These are phyloP conservation scores for Serinus canaria DNA, from an alignment of 2,113 vertebrate genomes.

Conservation along the genomic window DNA sequence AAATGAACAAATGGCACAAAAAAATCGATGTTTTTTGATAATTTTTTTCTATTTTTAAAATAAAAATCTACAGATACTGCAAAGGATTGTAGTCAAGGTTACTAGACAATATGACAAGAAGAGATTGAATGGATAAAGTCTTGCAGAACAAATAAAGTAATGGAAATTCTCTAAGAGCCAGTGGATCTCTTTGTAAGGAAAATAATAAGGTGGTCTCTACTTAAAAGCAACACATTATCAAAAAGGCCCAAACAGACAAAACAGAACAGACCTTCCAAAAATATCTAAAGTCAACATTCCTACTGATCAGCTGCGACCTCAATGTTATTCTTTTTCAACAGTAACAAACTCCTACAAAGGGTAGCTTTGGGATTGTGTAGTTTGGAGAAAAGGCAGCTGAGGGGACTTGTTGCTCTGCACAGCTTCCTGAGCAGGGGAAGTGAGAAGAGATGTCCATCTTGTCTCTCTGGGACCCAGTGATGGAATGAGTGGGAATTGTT, in stretches of 20 bases:
- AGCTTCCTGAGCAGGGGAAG: background rate
- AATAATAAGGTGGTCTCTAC: background rate
- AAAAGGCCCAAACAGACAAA: background rate
- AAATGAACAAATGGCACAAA: background rate
- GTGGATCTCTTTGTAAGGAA: background rate
- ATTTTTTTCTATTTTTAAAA: background rate
- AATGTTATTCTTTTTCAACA: background rate
- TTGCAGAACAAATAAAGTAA: background rate
- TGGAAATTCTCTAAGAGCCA: background rate
- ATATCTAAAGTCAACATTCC: background rate
- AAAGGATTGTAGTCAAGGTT: background rate
- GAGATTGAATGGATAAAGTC: background rate
- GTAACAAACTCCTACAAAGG: background rate
- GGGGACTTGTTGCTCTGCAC: background rate
- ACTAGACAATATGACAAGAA: background rate
- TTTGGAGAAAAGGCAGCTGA: background rate
- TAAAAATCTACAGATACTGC: background rate
- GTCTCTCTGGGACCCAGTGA: background rate
- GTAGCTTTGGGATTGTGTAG: background rate
- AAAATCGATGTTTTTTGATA: background rate
- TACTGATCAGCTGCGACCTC: background rate
- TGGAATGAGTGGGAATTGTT: accelerated
- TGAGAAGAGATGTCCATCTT: background rate
- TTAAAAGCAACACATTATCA: background rate
- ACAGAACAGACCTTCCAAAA: background rate